Evolutionary conservation across 2,113 vertebrate genomes (phyloP).

Genomic region (Oreotrochilus melanogaster): DNA sequence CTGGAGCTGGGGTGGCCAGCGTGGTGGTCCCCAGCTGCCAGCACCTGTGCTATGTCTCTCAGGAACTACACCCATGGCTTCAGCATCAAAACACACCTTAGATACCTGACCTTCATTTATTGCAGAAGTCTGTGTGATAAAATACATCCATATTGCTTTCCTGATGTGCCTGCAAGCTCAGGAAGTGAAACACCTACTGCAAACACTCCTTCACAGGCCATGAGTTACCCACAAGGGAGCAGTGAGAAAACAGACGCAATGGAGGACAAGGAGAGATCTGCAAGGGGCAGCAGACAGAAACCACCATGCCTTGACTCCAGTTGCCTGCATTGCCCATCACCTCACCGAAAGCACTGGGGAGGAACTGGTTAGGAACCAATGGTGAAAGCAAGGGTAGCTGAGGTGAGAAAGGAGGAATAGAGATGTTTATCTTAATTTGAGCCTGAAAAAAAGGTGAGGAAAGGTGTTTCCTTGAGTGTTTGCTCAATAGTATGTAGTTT

Average conservation of each 20-base stretch:
- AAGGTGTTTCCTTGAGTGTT: neutral
- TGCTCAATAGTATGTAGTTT: neutral
- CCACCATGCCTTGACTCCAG: neutral
- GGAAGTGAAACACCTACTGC: neutral
- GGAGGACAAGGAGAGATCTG: neutral
- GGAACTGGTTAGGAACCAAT: neutral
- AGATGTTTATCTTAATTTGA: neutral
- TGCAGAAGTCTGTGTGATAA: accelerated
- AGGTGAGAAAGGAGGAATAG: neutral
- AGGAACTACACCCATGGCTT: neutral
- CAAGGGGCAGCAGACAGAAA: neutral
- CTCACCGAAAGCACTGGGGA: neutral
- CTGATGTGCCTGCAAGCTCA: accelerated
- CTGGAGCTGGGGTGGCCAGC: accelerated
- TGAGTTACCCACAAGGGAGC: neutral
- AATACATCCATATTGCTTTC: neutral
- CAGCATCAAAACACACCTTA: neutral
- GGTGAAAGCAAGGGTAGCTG: neutral
- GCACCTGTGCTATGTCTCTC: neutral
- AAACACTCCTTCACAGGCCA: neutral
- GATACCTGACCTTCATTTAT: neutral
- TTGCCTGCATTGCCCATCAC: accelerated
- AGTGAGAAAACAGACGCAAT: neutral
- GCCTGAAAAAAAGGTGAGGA: neutral
- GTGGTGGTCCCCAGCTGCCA: neutral